A percentile compares a stretch with the other conserved stretches of the same genome.
These are phyloP conservation scores for Carassius auratus DNA, from an alignment of 2,113 vertebrate species.

Conservation along the genomic window DNA sequence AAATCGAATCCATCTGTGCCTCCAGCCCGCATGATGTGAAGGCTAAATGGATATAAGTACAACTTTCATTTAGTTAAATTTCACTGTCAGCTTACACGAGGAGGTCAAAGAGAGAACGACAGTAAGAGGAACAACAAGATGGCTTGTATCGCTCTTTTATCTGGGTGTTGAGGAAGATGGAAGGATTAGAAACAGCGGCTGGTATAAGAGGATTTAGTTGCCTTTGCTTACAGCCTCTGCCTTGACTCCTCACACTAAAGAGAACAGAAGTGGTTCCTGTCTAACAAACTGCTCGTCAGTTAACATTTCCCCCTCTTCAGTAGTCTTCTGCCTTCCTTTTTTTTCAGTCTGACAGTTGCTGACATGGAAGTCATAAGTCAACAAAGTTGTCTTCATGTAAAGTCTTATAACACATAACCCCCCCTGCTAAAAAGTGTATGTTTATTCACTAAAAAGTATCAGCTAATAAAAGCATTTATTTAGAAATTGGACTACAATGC, in stretches of 20 bases:
- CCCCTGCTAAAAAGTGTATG: background rate
- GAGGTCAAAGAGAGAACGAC: background rate
- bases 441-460: background rate
- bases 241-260: constrained; percentile 7
- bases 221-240: constrained; percentile 15
- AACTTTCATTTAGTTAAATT: constrained; percentile 46
- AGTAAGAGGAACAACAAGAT: constrained; percentile 1
- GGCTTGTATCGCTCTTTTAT: constrained; percentile 46
- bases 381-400: background rate
- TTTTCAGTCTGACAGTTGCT: background rate
- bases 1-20: constrained; percentile 36
- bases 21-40: constrained; percentile 14
- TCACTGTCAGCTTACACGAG: constrained; percentile 28
- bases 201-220: constrained; percentile 40
- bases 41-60: constrained; percentile 38
- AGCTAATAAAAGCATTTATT: background rate
- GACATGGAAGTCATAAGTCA: background rate
- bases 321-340: background rate
- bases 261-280: background rate
- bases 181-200: constrained; percentile 32
- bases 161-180: constrained; percentile 36
- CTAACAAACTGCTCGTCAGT: background rate
- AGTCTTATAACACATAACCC: background rate
- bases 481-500: background rate
- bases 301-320: constrained; percentile 3